phyloP scores from a whole-genome alignment of 2,888 invertebrate genomes.

The Dastarcus helophoroides region DNA sequence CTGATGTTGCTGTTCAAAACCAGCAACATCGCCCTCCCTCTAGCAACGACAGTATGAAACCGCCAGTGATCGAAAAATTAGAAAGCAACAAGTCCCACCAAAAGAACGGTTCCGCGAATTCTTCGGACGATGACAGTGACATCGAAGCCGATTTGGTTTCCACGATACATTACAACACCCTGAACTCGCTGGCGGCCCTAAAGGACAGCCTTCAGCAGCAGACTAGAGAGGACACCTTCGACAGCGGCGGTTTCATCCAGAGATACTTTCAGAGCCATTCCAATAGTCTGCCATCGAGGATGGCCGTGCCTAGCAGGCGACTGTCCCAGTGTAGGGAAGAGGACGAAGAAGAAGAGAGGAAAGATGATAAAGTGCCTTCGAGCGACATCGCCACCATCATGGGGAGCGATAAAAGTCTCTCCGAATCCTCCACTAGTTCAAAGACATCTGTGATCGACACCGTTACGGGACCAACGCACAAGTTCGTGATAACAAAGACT shows the following conservation, averaged over 20 bases:
- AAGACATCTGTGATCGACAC: constrained; percentile 37
- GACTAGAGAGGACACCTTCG: constrained; percentile 38
- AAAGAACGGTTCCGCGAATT: constrained; percentile 4
- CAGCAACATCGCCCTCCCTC: constrained; percentile 7
- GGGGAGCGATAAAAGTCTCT: constrained; percentile 36
- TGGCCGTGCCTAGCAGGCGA: constrained; percentile 49
- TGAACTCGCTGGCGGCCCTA: constrained; percentile 53
- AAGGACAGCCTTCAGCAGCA: constrained; percentile 55
- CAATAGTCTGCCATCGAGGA: constrained; percentile 54
- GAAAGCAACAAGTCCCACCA: background rate
- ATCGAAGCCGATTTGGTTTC: constrained; percentile 54
- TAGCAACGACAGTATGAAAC: constrained; percentile 6
- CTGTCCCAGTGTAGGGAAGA: constrained; percentile 76
- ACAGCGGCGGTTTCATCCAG: constrained; percentile 11
- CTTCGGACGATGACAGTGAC: constrained; percentile 43
- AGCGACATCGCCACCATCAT: constrained; percentile 28
- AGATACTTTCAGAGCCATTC: constrained; percentile 53
- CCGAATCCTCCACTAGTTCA: constrained; percentile 33
- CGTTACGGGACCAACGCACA: constrained; percentile 39
- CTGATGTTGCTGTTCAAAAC: constrained; percentile 12
- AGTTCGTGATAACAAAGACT: constrained; percentile 44
- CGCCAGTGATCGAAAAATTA: constrained; percentile 15
- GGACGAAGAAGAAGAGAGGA: constrained; percentile 59
- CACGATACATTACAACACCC: constrained; percentile 59
- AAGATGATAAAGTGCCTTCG: constrained; percentile 24